Evolutionary conservation across 1,140 invertebrate genomes (phyloP), one percentile per base, ranked within the genome.

Genomic region (Apis dorsata): DNA sequence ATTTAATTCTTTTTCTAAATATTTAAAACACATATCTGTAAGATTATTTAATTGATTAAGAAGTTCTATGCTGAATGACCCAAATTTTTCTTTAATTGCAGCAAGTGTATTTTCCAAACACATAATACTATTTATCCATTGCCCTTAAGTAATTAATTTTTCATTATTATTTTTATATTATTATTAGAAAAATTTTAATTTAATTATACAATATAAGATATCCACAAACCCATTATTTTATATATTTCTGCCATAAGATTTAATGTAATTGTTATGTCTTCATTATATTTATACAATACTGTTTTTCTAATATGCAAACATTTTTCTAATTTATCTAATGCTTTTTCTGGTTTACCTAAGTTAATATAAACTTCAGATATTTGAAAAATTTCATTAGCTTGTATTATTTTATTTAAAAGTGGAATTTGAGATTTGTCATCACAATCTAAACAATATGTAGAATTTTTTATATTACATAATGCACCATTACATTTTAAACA

Each of bases 241-340:
- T 94, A 94, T 81, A 94, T 94, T 86, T 94, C 93, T 63, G 93
- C 95, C 24, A 96, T 90, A 44, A 92, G 88, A 91, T 96, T 95
- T 53, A 93, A 90, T 15, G 93, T 93, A 72, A 91, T 81, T 24
- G 92, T 91, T 34, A 96, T 85, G 73, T 94, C 91, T 55, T 93
- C 90, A 86, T 95, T 93, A 89, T 94, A 86, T 79, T 93, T 92
- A 69, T 94, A 95, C 62, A 96, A 90, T 63, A 93, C 80, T 60
- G 92, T 91, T 85, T 90, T 88, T 66, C 94, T 90, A 11, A 94
- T 87, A 60, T 88, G 86, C 79, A 94, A 92, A 87, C 94, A 95
- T 71, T 91, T 77, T 73, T 94, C 90, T 11, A 92, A 86, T 75
- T 87, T 86, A 77, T 88, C n/a, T 24, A 93, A 79, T 10, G 92